These are phyloP conservation scores for Porphyrio hochstetteri DNA, from an alignment of 2,113 vertebrate species.

Conservation along the genomic window DNA sequence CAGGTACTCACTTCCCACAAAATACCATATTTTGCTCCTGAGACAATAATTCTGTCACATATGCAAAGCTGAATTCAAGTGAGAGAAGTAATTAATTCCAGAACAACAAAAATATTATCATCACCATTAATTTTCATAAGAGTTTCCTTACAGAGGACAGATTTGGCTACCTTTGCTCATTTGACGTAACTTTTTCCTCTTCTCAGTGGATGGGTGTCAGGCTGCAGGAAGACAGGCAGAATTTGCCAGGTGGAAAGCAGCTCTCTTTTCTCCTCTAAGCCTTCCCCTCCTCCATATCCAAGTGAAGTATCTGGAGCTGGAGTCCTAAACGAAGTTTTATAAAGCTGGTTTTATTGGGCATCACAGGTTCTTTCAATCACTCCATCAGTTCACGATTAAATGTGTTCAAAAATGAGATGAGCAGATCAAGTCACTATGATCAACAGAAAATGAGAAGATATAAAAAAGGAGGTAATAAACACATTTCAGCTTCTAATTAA, in stretches of 20 bases:
- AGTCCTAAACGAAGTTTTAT: constrained; percentile 23
- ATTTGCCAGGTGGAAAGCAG: neutral
- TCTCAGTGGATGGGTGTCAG: neutral
- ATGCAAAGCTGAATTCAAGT: neutral
- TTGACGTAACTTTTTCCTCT: too few relatives aligned
- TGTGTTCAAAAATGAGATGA: constrained; percentile 33
- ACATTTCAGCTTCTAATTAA: constrained; percentile 56
- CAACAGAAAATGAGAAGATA: neutral
- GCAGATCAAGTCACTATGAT: neutral
- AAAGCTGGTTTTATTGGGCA: neutral
- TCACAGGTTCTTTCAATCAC: constrained; percentile 20
- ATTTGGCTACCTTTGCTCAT: too few relatives aligned
- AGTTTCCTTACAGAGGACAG: neutral
- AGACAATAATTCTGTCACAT: neutral
- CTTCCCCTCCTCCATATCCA: neutral
- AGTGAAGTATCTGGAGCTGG: neutral
- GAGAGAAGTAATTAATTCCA: neutral
- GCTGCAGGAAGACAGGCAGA: neutral
- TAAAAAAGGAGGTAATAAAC: constrained; percentile 38
- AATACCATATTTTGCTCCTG: neutral
- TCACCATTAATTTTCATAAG: neutral
- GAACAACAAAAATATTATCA: neutral
- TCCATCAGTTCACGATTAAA: constrained; percentile 30
- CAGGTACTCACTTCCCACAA: neutral
- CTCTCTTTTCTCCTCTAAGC: neutral